Conservation (phyloP, 2,888 invertebrate species). For the Nymphalis polychloros region DNA sequence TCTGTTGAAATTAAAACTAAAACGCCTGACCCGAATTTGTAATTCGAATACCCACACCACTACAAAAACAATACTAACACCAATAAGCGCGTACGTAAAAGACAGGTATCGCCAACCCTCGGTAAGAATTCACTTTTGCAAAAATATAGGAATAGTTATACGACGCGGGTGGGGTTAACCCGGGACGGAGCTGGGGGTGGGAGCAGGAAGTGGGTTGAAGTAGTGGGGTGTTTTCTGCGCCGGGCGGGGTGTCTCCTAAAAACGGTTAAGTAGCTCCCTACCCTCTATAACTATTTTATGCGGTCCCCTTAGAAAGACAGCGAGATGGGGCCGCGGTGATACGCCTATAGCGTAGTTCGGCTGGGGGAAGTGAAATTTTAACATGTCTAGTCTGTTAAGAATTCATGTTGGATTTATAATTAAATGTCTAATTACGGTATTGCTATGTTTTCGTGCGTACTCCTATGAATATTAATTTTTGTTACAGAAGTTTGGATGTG, state of each 20-base stretch:
- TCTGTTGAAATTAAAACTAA: conserved; percentile 77
- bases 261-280: conserved; percentile 81
- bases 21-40: conserved; percentile 74
- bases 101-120: conserved; percentile 76
- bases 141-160: conserved; percentile 80
- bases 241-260: conserved; percentile 80
- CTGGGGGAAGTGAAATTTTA: conserved; percentile 78
- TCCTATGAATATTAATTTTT: conserved; percentile 45
- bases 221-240: conserved; percentile 69
- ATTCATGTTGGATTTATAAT: conserved; percentile 79
- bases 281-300: conserved; percentile 81
- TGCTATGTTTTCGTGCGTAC: conserved; percentile 54
- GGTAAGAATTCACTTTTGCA: conserved; percentile 77
- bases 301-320: conserved; percentile 81
- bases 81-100: conserved; percentile 67
- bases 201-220: conserved; percentile 76
- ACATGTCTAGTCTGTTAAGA: conserved; percentile 78
- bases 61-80: conserved; percentile 66
- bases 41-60: conserved; percentile 63
- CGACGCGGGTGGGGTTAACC: conserved; percentile 45
- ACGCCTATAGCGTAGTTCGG: conserved; percentile 66
- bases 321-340: conserved; percentile 76
- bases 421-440: conserved; percentile 77
- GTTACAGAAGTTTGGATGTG: conserved; percentile 46
- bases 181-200: conserved; percentile 55